Base-by-base conservation (phyloP, 2,888 invertebrate genomes). In the Gari tellinella region DNA sequence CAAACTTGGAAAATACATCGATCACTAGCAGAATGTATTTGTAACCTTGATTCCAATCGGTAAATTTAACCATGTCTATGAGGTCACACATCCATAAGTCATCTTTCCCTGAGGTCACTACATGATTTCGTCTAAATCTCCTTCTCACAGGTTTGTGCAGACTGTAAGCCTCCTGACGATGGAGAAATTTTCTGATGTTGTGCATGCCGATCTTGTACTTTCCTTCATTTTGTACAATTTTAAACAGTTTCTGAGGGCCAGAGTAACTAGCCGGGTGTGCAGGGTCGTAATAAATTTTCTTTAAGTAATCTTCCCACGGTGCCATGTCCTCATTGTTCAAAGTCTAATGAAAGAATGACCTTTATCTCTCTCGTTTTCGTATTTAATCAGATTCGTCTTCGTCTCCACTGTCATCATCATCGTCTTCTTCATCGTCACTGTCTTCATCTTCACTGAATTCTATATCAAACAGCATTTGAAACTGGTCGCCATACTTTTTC, bases 81-180 rank as follows among this genome's bases (percentile, higher is more conserved):
- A 76, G 45, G 43, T 80, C 70, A 5, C 64, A 66, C 65, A 56
- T 51, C 75, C 75, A 76, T 15, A 73, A 53, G 46, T 80, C 73
- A 49, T 76, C 75, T 25, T 57, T 80, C 38, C 78, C 78, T 0
- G 66, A 58, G 31, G 64, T 67, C 4, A 75, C 48, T 0, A 75
- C 52, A 45, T 56, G 74, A 25, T 75, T 78, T 53, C 74, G 61
- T 19, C 56, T 21, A 41, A 68, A 76, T 2, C 45, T 55, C 40
- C 61, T 52, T 53, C 62, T 64, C 14, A 64, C 49, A n/a, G 76
- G 72, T 72, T 53, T 67, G 31, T 45, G 58, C 19, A 80, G 31
- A 58, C 70, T 74, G 58, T 77, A 77, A 0, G 72, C 10, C 55
- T 74, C n/a, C n/a, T n/a, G n/a, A n/a, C n/a, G n/a, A 41, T 73